Percentiles rank a stretch among this genome's conserved stretches.
These are phyloP conservation scores for Hormaphis cornu DNA, from an alignment of 1,140 invertebrate species.

Conservation along the genomic window DNA sequence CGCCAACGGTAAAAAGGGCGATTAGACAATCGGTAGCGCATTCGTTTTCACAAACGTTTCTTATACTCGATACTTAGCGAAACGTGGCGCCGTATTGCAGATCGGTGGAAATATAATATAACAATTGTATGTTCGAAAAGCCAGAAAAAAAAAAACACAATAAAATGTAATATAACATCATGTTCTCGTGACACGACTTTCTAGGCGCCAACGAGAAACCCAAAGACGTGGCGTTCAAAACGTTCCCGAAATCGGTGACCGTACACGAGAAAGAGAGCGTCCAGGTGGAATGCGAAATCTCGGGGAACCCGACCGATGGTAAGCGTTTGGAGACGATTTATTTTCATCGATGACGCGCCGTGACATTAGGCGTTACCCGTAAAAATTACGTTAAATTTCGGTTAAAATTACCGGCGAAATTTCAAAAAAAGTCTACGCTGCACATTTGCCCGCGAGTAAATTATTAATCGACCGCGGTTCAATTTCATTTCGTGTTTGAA, in stretches of 20 bases:
- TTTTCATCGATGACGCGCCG: too few relatives aligned
- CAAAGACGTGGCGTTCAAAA: conserved; percentile 71
- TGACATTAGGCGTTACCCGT: background rate
- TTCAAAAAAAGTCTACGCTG: too few relatives aligned
- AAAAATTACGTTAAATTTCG: background rate
- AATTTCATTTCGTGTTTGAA: too few relatives aligned
- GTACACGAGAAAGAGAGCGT: conserved; percentile 70
- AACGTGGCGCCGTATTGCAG: too few relatives aligned
- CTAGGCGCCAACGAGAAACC: conserved; percentile 76
- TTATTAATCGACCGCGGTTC: too few relatives aligned
- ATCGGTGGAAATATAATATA: too few relatives aligned
- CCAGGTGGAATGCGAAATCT: conserved; percentile 69
- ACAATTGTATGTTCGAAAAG: background rate
- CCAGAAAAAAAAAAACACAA: background rate
- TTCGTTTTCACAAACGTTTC: too few relatives aligned
- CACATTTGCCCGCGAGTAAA: too few relatives aligned
- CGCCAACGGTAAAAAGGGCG: too few relatives aligned
- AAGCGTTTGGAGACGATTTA: conserved; percentile 31
- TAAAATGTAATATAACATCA: background rate
- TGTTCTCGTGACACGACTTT: conserved; percentile 33
- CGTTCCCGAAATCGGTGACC: conserved; percentile 82
- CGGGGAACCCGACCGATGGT: conserved; percentile 58
- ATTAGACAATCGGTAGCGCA: too few relatives aligned
- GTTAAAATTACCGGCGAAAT: background rate
- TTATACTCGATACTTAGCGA: too few relatives aligned